Evolutionary conservation across 2,797 vertebrate species (phyloP).

Genomic region (Neosilurus hyrtlii): DNA sequence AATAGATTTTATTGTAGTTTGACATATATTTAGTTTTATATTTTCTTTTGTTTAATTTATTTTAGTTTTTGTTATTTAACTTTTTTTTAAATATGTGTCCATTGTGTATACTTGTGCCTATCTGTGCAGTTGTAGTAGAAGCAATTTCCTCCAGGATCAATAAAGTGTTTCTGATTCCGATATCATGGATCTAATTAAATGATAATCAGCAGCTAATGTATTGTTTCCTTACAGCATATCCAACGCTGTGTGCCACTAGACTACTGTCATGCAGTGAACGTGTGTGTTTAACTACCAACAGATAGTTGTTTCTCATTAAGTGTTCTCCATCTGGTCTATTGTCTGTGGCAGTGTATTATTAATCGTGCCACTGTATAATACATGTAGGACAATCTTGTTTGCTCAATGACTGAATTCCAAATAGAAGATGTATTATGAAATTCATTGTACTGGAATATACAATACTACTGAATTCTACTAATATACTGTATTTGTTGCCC

Average conservation of each 20-base stretch:
- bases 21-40: no score
- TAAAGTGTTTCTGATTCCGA: no score
- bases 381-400: constrained; percentile 30
- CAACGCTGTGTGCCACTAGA: constrained; percentile 17
- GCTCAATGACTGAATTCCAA: constrained; percentile 43
- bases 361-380: constrained; percentile 37
- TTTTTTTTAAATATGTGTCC: no score
- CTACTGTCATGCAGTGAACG: constrained; percentile 14
- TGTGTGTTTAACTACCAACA: constrained; percentile 27
- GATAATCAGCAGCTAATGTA: constrained; percentile 40
- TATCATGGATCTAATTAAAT: constrained; percentile 33
- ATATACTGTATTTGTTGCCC: constrained; percentile 3
- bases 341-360: constrained; percentile 35
- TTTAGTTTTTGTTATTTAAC: no score
- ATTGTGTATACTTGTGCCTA: no score
- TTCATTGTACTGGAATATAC: constrained; percentile 42
- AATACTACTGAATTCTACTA: constrained; percentile 28
- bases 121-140: no score
- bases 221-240: constrained; percentile 14
- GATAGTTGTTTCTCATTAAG: constrained; percentile 39
- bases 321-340: constrained; percentile 42
- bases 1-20: no score
- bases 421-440: constrained; percentile 45
- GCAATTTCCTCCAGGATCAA: no score
- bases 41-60: no score